These are phyloP conservation scores for Jordanella pulchra DNA, from an alignment of 2,797 vertebrate genomes.

Conservation along the genomic window DNA sequence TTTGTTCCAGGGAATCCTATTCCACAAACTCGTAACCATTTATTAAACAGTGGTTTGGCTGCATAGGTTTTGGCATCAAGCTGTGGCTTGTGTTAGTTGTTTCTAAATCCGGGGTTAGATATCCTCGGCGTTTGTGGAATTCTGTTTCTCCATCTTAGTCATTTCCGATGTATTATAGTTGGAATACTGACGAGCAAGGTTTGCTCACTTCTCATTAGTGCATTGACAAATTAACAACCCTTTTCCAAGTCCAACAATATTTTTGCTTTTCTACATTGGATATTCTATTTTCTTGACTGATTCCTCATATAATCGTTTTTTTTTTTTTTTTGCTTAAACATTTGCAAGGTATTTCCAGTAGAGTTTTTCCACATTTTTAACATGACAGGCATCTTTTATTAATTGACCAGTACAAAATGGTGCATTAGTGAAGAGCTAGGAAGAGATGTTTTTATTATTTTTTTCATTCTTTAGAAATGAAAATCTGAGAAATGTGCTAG, in stretches of 20 bases:
- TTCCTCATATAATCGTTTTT: background rate
- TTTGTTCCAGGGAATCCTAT: constrained; percentile 33
- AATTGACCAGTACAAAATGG: background rate
- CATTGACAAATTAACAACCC: constrained; percentile 60
- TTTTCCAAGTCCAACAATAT: constrained; percentile 16
- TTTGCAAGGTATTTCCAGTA: background rate
- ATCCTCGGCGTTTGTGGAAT: constrained; percentile 49
- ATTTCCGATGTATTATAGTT: constrained; percentile 56
- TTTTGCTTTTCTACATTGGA: background rate
- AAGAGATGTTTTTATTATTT: background rate
- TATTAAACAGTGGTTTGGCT: constrained; percentile 52
- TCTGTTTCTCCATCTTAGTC: constrained; percentile 41
- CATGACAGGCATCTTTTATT: background rate
- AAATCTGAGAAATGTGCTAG: background rate
- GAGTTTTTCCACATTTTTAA: background rate
- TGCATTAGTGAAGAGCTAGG: background rate
- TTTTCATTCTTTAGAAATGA: background rate
- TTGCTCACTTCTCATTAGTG: constrained; percentile 55
- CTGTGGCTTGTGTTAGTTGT: constrained; percentile 40
- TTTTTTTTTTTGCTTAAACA: background rate
- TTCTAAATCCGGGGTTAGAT: constrained; percentile 55
- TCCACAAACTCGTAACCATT: constrained; percentile 32
- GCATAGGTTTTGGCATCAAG: constrained; percentile 29
- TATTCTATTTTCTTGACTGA: background rate
- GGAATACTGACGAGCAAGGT: constrained; percentile 41